Evolutionary conservation across 2,113 vertebrate genomes (phyloP), one percentile per base, ranked within the genome.

Genomic region (Pterocles gutturalis): DNA sequence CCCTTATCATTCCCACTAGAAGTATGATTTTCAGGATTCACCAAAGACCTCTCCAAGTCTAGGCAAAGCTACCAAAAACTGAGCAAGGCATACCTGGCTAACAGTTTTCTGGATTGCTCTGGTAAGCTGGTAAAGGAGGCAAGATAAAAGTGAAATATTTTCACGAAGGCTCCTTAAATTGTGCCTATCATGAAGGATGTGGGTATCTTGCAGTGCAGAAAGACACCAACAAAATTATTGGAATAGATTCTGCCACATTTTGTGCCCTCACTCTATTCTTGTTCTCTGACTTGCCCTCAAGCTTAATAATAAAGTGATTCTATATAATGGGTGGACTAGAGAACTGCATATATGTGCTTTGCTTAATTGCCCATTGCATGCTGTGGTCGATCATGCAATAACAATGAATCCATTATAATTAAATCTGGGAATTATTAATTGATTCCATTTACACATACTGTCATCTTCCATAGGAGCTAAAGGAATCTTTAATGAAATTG

Each of bases 361-460:
- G 49, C 93, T 89, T 96, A 96, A 96, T 95, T 96, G 94, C 58
- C 20, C 7, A 1, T 92, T 87, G 87, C 87, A 80, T 65, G 83
- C 89, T 95, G 92, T 84, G 87, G 89, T 95, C 6, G 31, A 79
- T 95, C 95, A 62, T 82, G 91, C 89, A 96, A 91, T 89, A 97
- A 94, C 92, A 96, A 97, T 95, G 83, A 93, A 95, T 87, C 89
- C 83, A 85, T 77, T 80, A 87, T 83, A 96, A 97, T 96, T 97
- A 96, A 94, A 93, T 95, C 73, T 97, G 77, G 62, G 93, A 89
- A 89, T 94, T 96, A 94, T 91, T 95, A 94, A 95, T 96, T 91
- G 81, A 89, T 92, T 96, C 94, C 92, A 93, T 95, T 97, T 96
- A 92, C 66, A 70, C 51, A 77, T 58, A 26, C 28, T 92, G 62